Evolutionary conservation across 2,113 vertebrate genomes (phyloP), one percentile per base, ranked within the genome.

Genomic region (Corydoras maculifer): DNA sequence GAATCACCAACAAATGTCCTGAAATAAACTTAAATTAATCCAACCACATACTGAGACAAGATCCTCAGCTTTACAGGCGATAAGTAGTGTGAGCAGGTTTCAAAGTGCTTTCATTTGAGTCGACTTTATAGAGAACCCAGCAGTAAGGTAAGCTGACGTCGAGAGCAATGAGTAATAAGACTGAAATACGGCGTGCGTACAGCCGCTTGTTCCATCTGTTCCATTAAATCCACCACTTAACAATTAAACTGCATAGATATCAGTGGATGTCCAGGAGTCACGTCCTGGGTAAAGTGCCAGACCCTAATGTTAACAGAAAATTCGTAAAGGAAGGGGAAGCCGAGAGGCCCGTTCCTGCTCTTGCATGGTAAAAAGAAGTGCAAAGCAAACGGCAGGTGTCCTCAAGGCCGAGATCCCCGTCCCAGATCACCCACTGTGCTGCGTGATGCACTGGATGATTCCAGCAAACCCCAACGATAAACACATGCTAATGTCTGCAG

Each of bases 1-100:
- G 78, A 76, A 86, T 84, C 84, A 77, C 76, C 77, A 79, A 73
- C 85, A 80, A 75, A 82, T 83, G 83, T 77, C 82, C 82, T 83
- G 50, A 67, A 82, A 82, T 69, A 73, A 59, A 82, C 81, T 85
- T 81, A 83, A 84, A 83, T 76, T 29, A 85, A 82, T 73, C 75
- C 62, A 48, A 69, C 69, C 70, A 70, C 54, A n/a, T 43, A 35
- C 50, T 70, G 75, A 71, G 58, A 78, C 63, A 77, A 77, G 55
- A 75, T 82, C 35, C 73, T 72, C 74, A 69, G 78, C 76, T 69
- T 84, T 72, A 75, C 77, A 79, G 51, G 72, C 65, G 30, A 43
- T 43, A 62, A 79, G 72, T 71, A 75, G 78, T 75, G 78, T 82
- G 75, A 73, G 70, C 64, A 74, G 79, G 65, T 77, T 76, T 81